These are phyloP conservation scores for Cnemophilus loriae DNA, from an alignment of 2,113 vertebrate genomes.

Conservation along the genomic window DNA sequence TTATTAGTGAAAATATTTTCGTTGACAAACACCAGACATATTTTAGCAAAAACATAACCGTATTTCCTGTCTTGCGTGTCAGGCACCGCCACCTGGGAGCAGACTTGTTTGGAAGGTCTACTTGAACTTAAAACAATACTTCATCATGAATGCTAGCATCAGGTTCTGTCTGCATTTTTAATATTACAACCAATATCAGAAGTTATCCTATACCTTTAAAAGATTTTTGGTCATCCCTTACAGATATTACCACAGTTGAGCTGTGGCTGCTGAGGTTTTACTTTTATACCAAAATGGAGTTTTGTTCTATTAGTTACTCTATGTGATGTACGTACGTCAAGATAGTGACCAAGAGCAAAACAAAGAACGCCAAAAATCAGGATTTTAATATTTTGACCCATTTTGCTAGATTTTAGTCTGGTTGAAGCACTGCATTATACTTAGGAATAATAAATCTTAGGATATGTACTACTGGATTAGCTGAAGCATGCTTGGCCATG, in stretches of 20 bases:
- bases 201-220: not conserved
- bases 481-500: not conserved
- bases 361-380: not conserved
- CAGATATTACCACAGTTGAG: not conserved
- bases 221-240: not conserved
- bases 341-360: not conserved
- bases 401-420: not conserved
- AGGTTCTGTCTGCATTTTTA: not conserved
- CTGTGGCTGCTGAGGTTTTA: not conserved
- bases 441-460: not conserved
- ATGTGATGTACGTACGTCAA: not conserved
- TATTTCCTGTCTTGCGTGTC: not conserved
- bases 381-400: not conserved
- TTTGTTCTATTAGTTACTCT: not conserved
- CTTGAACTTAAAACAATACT: not conserved
- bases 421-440: not conserved
- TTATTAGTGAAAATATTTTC: not conserved
- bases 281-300: not conserved
- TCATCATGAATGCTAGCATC: not conserved
- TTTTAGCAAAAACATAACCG: not conserved
- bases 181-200: not conserved
- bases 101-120: not conserved
- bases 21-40: not conserved
- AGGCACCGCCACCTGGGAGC: not conserved
- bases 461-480: not conserved